These are phyloP conservation scores for Litocranius walleri DNA, from an alignment of 2,113 vertebrate genomes.

Conservation along the genomic window DNA sequence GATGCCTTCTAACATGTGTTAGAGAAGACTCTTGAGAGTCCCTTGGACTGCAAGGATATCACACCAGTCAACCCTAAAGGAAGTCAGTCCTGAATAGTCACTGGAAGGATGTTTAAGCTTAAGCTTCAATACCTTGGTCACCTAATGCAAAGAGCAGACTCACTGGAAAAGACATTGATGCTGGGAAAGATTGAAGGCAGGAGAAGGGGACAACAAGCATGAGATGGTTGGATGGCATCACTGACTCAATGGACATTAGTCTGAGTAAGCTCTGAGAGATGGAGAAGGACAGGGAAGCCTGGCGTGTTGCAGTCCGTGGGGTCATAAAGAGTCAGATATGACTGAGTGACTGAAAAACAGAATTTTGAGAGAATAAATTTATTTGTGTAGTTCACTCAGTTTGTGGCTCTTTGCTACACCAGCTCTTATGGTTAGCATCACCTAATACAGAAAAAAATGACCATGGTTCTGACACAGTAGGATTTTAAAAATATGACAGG, in stretches of 20 bases:
- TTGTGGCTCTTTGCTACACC: not conserved
- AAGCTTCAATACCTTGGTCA: not conserved
- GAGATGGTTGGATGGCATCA: not conserved
- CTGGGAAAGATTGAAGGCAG: not conserved
- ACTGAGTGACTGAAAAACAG: not conserved
- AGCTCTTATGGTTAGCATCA: not conserved
- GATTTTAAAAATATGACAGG: not conserved
- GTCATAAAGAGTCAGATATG: not conserved
- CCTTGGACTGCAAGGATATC: not conserved
- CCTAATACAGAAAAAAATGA: not conserved
- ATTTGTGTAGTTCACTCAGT: not conserved
- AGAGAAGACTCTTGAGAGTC: not conserved
- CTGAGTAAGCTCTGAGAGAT: not conserved
- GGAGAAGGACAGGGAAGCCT: not conserved
- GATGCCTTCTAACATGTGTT: not conserved
- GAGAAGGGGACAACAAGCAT: not conserved
- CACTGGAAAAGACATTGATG: not conserved
- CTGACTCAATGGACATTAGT: not conserved
- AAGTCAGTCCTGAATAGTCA: not conserved
- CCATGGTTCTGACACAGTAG: not conserved
- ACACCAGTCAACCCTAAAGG: not conserved
- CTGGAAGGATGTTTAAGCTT: not conserved
- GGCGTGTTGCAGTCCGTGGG: not conserved
- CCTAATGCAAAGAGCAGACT: not conserved
- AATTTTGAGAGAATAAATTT: not conserved